Base-by-base conservation (phyloP, 1,140 invertebrate species). In the Megalonaias nervosa region DNA sequence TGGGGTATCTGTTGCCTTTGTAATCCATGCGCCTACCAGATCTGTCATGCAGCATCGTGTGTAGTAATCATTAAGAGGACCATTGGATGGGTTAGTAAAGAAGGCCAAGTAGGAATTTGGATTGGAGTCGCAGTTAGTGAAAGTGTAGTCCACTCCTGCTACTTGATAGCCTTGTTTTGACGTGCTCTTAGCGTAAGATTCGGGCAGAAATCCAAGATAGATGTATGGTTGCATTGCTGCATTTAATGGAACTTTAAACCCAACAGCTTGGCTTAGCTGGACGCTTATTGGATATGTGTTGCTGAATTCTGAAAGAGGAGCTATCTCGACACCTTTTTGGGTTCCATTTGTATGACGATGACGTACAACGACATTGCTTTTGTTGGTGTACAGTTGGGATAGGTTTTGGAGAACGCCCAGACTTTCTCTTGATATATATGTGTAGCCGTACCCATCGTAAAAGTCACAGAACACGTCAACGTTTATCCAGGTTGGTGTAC, bases 391-490 rank as follows among this genome's bases (percentile, higher is more conserved):
- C 14, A 75, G 73, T 17, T 65, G 48, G 13, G 66, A 38, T 17
- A 75, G 67, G 3, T 38, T 38, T 15, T 26, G 13, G 5, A 58
- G 38, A 15, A 19, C 59, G 15, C 48, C 16, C 12, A 14, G 0
- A 13, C 16, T 59, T 19, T 55, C 64, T 21, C 57, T 65, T 19
- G 64, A 67, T 38, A 75, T 31, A 58, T 59, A 75, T 6, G 65
- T 66, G 73, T 75, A 75, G n/a, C 73, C 73, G 21, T 75, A 65
- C 17, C 73, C 73, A 31, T 75, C 38, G 17, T 60, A 17, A 58
- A 67, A 58, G n/a, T 67, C 59, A 60, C 73, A 75, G 64, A 67
- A 75, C 38, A 75, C 62, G 21, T 67, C 19, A 57, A 66, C 71
- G 1, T 61, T 14, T 38, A 67, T 72, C 59, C 17, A 61, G 61